phyloP scores from a whole-genome alignment of 1,140 invertebrate genomes.

The Drosophila lacteicornis region DNA sequence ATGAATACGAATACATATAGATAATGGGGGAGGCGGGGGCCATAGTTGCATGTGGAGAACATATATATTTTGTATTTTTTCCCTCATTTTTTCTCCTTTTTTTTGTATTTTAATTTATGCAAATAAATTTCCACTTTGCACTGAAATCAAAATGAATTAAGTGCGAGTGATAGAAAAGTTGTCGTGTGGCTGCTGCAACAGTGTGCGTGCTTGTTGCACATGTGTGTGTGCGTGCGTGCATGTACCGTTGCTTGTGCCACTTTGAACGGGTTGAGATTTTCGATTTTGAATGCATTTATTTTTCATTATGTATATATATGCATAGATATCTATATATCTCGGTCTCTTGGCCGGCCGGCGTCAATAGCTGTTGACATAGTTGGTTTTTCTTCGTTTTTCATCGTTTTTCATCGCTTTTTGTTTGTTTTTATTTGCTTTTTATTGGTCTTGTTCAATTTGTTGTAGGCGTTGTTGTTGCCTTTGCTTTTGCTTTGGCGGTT shows the following conservation, averaged over 20 bases:
- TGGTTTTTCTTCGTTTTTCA: constrained; percentile 14
- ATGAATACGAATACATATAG: constrained; percentile 58
- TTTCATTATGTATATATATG: constrained; percentile 29
- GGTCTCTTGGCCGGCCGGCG: constrained; percentile 65
- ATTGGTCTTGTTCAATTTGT: constrained; percentile 32
- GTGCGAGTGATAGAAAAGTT: constrained; percentile 82
- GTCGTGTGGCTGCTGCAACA: constrained; percentile 48
- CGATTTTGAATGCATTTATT: constrained; percentile 78
- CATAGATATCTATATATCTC: background rate
- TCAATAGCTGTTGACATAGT: constrained; percentile 68
- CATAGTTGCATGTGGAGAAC: constrained; percentile 45
- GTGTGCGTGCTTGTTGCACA: constrained; percentile 29
- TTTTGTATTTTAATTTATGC: constrained; percentile 78
- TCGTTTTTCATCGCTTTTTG: background rate
- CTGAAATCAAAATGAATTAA: constrained; percentile 84
- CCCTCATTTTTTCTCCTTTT: background rate
- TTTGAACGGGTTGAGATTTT: constrained; percentile 74
- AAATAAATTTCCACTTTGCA: constrained; percentile 84
- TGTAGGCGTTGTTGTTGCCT: constrained; percentile 8
- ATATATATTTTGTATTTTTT: constrained; percentile 32
- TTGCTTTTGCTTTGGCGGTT: background rate
- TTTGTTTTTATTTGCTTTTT: constrained; percentile 6
- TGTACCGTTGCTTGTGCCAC: constrained; percentile 78
- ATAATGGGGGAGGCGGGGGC: constrained; percentile 13
- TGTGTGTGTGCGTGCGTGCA: constrained; percentile 38